Conservation (phyloP, 2,113 vertebrate genomes). For the Thermophis baileyi region DNA sequence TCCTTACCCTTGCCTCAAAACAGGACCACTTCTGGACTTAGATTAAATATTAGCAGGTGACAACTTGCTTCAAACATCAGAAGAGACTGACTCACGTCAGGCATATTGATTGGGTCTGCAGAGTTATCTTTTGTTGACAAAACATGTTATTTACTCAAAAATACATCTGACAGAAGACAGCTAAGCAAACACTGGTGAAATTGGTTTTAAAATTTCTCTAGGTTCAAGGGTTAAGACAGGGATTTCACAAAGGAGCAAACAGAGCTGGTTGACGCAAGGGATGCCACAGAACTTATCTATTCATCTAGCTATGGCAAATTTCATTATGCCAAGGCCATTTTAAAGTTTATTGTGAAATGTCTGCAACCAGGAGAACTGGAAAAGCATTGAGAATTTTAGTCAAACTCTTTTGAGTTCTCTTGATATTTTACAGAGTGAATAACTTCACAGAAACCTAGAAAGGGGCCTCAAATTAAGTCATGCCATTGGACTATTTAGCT, state of each 20-base stretch:
- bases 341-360: not conserved
- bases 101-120: constrained; percentile 30
- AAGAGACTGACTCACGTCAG: not conserved
- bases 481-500: not conserved
- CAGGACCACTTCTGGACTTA: not conserved
- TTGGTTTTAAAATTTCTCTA: not conserved
- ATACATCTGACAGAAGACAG: not conserved
- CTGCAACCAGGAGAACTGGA: not conserved
- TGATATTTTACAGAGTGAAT: not conserved
- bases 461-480: not conserved
- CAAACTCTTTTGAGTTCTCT: not conserved
- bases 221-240: not conserved
- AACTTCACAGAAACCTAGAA: not conserved
- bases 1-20: not conserved
- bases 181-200: constrained; percentile 7
- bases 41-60: not conserved
- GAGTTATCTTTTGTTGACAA: constrained; percentile 35
- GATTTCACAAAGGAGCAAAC: not conserved
- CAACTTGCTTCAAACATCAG: not conserved
- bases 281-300: not conserved
- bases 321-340: not conserved
- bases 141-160: constrained; percentile 12
- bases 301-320: not conserved
- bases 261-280: not conserved
- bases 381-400: not conserved